These are phyloP conservation scores for Rhynchophorus ferrugineus DNA, from an alignment of 1,140 invertebrate species.

Conservation along the genomic window DNA sequence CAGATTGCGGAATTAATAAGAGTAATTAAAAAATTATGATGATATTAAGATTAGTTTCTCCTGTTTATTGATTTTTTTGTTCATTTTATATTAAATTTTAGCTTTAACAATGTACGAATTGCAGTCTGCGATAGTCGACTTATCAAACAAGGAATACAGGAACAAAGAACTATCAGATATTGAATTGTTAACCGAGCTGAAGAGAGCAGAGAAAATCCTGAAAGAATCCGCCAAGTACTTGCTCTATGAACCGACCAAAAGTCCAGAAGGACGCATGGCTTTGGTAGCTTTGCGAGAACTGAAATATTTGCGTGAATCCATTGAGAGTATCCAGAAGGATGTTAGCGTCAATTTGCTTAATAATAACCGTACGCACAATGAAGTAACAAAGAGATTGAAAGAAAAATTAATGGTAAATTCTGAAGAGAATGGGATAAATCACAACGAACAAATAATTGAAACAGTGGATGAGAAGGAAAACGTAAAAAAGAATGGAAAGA, in stretches of 20 bases:
- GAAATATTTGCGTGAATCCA: slow-evolving; percentile 44
- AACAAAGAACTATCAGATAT: slow-evolving; percentile 46
- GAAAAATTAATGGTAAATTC: slow-evolving; percentile 9
- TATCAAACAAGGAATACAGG: slow-evolving; percentile 54
- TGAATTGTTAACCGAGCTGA: slow-evolving; percentile 40
- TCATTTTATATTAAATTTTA: too few species aligned
- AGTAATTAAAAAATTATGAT: too few species aligned
- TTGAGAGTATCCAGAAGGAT: slow-evolving; percentile 25
- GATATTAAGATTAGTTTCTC: too few species aligned
- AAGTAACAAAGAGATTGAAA: slow-evolving; percentile 10
- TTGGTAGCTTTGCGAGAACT: slow-evolving; percentile 58
- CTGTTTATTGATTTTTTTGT: too few species aligned
- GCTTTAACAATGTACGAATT: slow-evolving; percentile 68
- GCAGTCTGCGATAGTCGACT: slow-evolving; percentile 55
- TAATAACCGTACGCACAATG: slow-evolving; percentile 13
- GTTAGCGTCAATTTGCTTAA: slow-evolving; percentile 3
- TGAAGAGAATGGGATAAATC: slow-evolving; percentile 1
- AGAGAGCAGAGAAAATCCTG: slow-evolving; percentile 47
- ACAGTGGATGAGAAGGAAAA: not conserved
- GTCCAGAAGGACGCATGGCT: slow-evolving; percentile 64
- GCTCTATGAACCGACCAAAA: slow-evolving; percentile 58
- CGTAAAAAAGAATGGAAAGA: not conserved
- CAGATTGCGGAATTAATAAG: too few species aligned
- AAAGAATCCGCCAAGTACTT: slow-evolving; percentile 58
- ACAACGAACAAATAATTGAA: not conserved